Evolutionary conservation across 92 coral and sea anemone species (phyloP).

Genomic region (Bergia sp.): DNA sequence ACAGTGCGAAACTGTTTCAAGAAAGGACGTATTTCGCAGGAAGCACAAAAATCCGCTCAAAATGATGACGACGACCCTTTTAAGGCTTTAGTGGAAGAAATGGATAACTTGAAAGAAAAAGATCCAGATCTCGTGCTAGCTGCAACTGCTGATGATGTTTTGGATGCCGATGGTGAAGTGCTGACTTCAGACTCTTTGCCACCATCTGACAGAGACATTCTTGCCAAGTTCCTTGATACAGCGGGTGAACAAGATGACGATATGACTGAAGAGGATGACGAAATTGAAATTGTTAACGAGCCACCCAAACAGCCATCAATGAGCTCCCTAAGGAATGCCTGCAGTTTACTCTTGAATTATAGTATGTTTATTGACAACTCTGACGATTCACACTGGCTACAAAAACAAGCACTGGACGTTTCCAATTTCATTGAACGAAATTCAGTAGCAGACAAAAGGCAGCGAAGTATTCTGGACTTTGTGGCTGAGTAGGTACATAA

Average conservation of each 20-base stretch:
- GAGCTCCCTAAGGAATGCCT: constrained; percentile 11
- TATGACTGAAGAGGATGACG: neutral
- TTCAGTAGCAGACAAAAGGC: neutral
- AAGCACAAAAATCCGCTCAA: no score
- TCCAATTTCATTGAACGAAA: constrained; percentile 10
- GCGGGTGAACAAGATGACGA: constrained; percentile 13
- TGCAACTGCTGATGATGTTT: no score
- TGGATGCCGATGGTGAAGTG: no score
- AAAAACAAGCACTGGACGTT: neutral
- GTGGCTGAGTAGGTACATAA: neutral
- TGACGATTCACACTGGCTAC: constrained; percentile 6
- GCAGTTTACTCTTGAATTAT: constrained; percentile 4
- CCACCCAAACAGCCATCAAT: constrained; percentile 4
- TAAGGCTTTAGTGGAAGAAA: no score
- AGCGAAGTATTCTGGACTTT: constrained; percentile 2
- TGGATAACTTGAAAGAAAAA: no score
- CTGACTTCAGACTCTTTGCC: no score
- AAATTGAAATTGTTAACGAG: constrained; percentile 4
- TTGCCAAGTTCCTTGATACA: neutral
- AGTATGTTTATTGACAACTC: constrained; percentile 12
- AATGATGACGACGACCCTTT: no score
- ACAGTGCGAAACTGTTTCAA: no score
- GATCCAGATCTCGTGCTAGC: no score
- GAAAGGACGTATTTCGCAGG: no score
- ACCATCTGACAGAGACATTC: neutral